These are phyloP conservation scores for Chelidonichthys spinosus DNA, from an alignment of 2,797 vertebrate species.

Conservation along the genomic window DNA sequence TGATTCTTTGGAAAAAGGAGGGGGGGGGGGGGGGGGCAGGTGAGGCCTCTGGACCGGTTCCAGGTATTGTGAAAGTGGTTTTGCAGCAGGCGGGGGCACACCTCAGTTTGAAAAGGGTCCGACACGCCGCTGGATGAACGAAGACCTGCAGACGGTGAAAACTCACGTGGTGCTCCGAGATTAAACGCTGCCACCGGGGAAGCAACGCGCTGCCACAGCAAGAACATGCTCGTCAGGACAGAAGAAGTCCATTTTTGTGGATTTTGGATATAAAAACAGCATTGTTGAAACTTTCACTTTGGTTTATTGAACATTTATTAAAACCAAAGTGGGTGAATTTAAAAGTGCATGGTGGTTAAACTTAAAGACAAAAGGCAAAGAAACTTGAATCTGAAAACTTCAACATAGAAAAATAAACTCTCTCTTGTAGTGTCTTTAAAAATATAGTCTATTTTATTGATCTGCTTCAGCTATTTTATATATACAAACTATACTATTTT, in stretches of 20 bases:
- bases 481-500: no score
- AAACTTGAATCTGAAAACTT: conserved; percentile 1
- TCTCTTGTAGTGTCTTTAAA: not conserved
- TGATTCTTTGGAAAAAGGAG: not conserved
- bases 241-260: no score
- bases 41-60: conserved; percentile 45
- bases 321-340: not conserved
- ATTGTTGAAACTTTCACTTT: not conserved
- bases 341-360: conserved; percentile 6
- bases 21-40: conserved; percentile 12
- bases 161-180: not conserved
- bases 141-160: conserved; percentile 46
- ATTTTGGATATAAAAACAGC: not conserved
- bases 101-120: conserved; percentile 46
- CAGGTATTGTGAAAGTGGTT: conserved; percentile 70
- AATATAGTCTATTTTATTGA: no score
- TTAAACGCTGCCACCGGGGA: no score
- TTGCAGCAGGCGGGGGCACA: conserved; percentile 54
- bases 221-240: no score
- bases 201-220: no score
- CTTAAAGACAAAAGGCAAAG: not conserved
- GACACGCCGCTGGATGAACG: conserved; percentile 50
- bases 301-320: conserved; percentile 30
- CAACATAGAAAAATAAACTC: not conserved
- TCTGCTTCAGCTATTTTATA: no score